Evolutionary conservation across 2,888 invertebrate species (phyloP), one percentile per base, ranked within the genome.

Genomic region (Crepidodera aurea): DNA sequence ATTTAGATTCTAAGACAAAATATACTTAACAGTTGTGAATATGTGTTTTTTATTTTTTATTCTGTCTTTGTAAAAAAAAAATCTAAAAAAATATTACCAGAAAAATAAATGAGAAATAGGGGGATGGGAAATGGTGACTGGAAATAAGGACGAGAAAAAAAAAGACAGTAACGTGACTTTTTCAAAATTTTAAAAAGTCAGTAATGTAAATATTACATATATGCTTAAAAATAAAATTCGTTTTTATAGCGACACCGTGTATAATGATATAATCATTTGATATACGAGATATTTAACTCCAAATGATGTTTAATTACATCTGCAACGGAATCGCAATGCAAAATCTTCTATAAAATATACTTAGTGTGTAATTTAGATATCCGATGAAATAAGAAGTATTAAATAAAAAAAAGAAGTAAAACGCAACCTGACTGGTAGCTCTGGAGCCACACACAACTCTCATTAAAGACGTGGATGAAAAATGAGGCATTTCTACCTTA

Each of bases 271-370:
- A 51, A 54, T 32, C 29, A 58, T 46, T 40, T 62, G 58, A 63
- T 57, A 54, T 54, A 58, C 37, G 46, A 51, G 53, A 62, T 53
- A 29, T 62, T 62, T 50, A 56, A 56, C 53, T 53, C 22, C 16
- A 56, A 56, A 62, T 57, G 62, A 62, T 57, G 56, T 65, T 62
- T 62, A 60, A 65, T 65, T 65, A 57, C 57, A 18, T 27, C 13
- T 29, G 37, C 13, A 39, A 18, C 29, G 12, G 46, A 57, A 58
- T 56, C 46, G 42, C 59, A 12, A 59, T 37, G 53, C 34, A 48
- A 50, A 42, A 62, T 60, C 62, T 51, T 25, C 53, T 54, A 61
- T 64, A 54, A 64, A 56, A 57, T 53, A 55, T 29, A 37, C 44
- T 60, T 44, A 51, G 29, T 34, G 39, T 60, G 48, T 62, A 65